These are phyloP conservation scores for Callocephalon fimbriatum DNA, from an alignment of 2,113 vertebrate species.

Conservation along the genomic window DNA sequence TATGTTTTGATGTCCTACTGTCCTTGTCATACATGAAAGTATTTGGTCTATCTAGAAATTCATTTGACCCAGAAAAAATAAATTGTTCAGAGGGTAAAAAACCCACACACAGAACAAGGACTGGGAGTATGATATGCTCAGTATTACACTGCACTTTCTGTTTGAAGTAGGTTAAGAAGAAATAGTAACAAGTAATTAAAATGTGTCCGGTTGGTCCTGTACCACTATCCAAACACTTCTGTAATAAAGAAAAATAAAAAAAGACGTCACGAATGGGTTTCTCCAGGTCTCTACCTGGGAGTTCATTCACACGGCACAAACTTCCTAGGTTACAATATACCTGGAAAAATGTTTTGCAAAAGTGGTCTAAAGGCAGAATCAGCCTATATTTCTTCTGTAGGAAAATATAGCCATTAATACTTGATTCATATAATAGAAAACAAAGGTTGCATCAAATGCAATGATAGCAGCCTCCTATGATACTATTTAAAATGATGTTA, in stretches of 20 bases:
- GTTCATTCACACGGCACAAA: background rate
- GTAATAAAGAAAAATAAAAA: background rate
- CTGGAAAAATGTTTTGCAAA: background rate
- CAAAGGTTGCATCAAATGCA: background rate
- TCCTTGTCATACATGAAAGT: conserved; percentile 76
- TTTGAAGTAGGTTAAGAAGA: conserved; percentile 61
- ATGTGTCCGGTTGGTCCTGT: background rate
- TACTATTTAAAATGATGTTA: background rate
- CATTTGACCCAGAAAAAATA: conserved; percentile 75
- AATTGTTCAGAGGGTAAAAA: conserved; percentile 45
- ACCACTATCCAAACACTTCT: background rate
- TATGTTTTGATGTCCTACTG: conserved; percentile 72
- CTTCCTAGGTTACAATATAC: background rate
- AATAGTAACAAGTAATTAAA: conserved; percentile 24
- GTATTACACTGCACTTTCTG: conserved; percentile 22
- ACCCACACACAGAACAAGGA: conserved; percentile 9
- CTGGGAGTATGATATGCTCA: background rate
- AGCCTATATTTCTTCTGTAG: background rate
- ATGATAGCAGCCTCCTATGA: background rate
- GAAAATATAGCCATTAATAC: background rate
- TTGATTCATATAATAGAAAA: background rate
- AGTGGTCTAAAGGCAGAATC: background rate
- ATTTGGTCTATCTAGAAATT: conserved; percentile 69
- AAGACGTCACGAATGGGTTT: background rate
- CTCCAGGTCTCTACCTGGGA: background rate